Evolutionary conservation across 2,113 vertebrate genomes (phyloP).

Genomic region (Aptenodytes patagonicus): DNA sequence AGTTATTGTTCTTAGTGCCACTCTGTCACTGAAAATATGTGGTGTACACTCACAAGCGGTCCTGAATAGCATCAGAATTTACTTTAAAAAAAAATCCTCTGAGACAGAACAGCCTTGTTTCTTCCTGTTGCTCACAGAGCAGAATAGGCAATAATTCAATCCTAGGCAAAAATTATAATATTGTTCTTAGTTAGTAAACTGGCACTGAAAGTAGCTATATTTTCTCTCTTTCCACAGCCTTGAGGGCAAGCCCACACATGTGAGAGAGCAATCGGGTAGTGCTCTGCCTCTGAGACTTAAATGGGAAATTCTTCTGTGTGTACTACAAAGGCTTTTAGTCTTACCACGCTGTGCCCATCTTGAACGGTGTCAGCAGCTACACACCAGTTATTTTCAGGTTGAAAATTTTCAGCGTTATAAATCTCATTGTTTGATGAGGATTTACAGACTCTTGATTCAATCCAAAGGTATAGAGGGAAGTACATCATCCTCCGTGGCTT

Average conservation of each 20-base stretch:
- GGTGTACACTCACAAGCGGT: neutral
- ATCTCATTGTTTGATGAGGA: neutral
- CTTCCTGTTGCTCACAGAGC: neutral
- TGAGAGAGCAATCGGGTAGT: neutral
- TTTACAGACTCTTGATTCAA: neutral
- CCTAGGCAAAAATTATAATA: neutral
- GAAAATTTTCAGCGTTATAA: neutral
- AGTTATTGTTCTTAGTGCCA: neutral
- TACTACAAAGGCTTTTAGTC: neutral
- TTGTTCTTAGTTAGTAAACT: neutral
- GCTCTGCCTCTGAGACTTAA: neutral
- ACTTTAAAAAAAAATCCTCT: neutral
- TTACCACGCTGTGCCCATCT: neutral
- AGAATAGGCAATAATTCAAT: neutral
- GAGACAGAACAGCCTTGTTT: neutral
- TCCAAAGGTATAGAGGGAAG: neutral
- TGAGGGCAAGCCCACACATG: neutral
- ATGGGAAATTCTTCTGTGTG: neutral
- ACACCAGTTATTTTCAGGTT: neutral
- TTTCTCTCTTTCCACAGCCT: neutral
- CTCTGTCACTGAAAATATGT: neutral
- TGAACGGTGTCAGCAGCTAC: neutral
- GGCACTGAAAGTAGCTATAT: neutral
- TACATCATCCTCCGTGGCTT: neutral
- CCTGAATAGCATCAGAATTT: neutral